Evolutionary conservation across 2,888 invertebrate genomes (phyloP).

Genomic region (Heliothis peltigera): DNA sequence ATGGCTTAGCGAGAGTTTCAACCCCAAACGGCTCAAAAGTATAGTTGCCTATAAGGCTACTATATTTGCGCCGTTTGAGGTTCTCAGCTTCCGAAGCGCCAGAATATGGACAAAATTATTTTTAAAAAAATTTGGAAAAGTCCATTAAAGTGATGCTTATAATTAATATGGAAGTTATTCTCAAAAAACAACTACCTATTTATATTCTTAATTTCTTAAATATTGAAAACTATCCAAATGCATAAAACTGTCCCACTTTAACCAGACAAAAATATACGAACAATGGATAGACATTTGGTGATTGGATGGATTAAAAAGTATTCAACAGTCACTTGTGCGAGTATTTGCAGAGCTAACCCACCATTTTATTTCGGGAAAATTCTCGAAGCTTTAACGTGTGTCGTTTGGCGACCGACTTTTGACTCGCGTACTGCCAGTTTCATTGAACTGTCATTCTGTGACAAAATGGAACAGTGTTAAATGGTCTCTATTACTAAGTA

Average conservation of each 20-base stretch:
- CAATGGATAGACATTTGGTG: background rate
- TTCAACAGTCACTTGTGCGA: background rate
- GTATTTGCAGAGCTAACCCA: conserved; percentile 2
- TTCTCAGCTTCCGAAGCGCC: no score
- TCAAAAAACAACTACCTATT: background rate
- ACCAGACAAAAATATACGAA: conserved; percentile 1
- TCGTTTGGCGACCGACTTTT: background rate
- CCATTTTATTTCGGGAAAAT: conserved; percentile 11
- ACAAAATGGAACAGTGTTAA: background rate
- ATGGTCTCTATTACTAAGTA: background rate
- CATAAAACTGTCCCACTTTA: background rate
- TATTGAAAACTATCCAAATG: background rate
- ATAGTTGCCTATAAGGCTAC: no score
- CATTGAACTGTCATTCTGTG: background rate
- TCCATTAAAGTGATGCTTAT: background rate
- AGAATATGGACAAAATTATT: no score
- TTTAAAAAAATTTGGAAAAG: no score
- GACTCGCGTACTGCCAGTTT: conserved; percentile 7
- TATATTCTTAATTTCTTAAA: background rate
- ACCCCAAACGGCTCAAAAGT: no score
- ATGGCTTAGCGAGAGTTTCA: no score
- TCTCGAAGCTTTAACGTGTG: background rate
- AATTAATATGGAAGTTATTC: background rate
- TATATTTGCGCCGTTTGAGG: no score
- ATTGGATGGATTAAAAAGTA: conserved; percentile 7